Conservation (phyloP, 2,888 invertebrate species). For the Agrochola litura region DNA sequence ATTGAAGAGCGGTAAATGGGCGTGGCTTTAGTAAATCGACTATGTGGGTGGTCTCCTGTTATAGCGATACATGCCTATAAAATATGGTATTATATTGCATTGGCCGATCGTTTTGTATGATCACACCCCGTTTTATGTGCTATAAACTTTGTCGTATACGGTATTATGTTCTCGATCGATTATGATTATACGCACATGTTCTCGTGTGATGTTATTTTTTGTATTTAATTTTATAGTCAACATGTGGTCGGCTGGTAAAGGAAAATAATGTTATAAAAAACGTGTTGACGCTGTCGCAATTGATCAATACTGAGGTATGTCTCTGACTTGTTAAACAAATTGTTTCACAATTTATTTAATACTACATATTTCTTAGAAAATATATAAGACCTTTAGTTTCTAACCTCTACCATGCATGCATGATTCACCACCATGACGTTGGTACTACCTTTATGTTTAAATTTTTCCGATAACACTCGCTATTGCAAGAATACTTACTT, state of each 20-base stretch:
- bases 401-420: not conserved
- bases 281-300: not conserved
- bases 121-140: conserved; percentile 83
- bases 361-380: not conserved
- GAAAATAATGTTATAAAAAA: not conserved
- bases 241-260: conserved; percentile 11
- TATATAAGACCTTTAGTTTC: not conserved
- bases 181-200: conserved; percentile 44
- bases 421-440: not conserved
- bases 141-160: conserved; percentile 74
- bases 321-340: not conserved
- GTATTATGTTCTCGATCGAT: conserved; percentile 65
- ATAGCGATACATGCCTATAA: conserved; percentile 78
- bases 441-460: not conserved
- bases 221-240: conserved; percentile 36
- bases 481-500: not conserved
- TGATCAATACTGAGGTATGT: not conserved
- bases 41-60: conserved; percentile 84
- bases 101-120: conserved; percentile 72
- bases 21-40: conserved; percentile 80
- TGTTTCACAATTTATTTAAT: not conserved
- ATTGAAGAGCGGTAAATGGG: conserved; percentile 83
- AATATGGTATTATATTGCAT: conserved; percentile 81
- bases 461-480: not conserved
- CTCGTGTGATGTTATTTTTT: conserved; percentile 47